Percentiles rank a stretch among this genome's conserved stretches.
Conservation (phyloP, 2,113 vertebrate genomes). For the Ranitomeya imitator region DNA sequence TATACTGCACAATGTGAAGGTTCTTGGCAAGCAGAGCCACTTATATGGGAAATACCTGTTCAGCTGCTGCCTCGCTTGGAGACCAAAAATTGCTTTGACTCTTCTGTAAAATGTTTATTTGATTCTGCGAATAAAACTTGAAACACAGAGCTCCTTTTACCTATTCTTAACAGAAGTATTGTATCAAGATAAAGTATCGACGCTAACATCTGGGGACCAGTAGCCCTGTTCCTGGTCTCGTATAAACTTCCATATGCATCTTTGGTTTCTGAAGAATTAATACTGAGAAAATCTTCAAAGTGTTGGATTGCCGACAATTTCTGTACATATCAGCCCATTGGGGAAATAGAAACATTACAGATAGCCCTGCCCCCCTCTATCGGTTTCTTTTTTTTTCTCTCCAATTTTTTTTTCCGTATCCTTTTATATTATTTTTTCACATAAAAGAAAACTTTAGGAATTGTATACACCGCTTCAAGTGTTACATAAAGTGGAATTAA, state of each 20-base stretch:
- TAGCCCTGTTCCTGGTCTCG: slow-evolving; percentile 9
- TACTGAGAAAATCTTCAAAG: slow-evolving; percentile 50
- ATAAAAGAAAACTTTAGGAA: not conserved
- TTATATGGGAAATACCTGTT: not conserved
- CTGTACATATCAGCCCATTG: slow-evolving; percentile 5
- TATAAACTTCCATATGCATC: slow-evolving; percentile 51
- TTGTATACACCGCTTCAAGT: too few species aligned
- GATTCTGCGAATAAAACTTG: slow-evolving; percentile 6
- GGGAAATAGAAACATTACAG: slow-evolving; percentile 20
- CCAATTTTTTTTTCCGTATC: not conserved
- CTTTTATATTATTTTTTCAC: not conserved
- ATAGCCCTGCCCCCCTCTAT: not conserved
- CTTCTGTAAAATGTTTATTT: slow-evolving; percentile 38
- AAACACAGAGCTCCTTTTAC: slow-evolving; percentile 3
- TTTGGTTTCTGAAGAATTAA: slow-evolving; percentile 46
- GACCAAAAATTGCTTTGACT: slow-evolving; percentile 13
- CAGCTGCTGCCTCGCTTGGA: not conserved
- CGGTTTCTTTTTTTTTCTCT: not conserved
- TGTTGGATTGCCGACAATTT: slow-evolving; percentile 34
- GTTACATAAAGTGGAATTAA: too few species aligned
- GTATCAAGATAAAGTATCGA: slow-evolving; percentile 22
- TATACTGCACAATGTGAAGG: not conserved
- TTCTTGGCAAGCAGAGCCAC: not conserved
- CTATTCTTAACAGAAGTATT: slow-evolving; percentile 5
- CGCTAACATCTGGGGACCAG: slow-evolving; percentile 46